Conservation (phyloP, 2,888 invertebrate genomes). For the Caenorhabditis sp. region DNA sequence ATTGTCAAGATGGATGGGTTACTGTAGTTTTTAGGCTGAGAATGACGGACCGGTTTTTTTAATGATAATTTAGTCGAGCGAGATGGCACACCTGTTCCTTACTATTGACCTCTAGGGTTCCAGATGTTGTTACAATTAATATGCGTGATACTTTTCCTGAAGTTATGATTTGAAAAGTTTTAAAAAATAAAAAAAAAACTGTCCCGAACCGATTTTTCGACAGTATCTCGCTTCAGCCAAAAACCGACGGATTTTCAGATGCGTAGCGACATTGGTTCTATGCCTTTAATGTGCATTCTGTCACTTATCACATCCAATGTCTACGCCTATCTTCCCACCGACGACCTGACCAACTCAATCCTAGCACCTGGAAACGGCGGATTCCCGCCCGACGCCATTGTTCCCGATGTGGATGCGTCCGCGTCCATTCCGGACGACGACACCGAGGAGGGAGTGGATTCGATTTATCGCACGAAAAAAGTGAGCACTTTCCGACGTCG, state of each 20-base stretch:
- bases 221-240: no score
- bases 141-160: no score
- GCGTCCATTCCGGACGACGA: constrained; percentile 27
- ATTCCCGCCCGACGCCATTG: constrained; percentile 13
- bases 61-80: no score
- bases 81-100: no score
- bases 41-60: no score
- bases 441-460: constrained; percentile 7
- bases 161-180: no score
- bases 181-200: no score
- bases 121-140: no score
- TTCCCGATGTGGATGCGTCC: constrained; percentile 30
- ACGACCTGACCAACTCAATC: constrained; percentile 38
- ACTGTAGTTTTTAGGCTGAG: neutral
- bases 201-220: no score
- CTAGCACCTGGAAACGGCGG: neutral
- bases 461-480: constrained; percentile 30
- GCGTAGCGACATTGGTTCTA: constrained; percentile 36
- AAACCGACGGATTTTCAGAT: constrained; percentile 28
- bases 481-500: constrained; percentile 38
- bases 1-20: neutral
- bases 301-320: constrained; percentile 30
- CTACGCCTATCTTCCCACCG: constrained; percentile 37
- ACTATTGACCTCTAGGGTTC: no score
- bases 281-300: constrained; percentile 40